Evolutionary conservation across 2,797 vertebrate genomes (phyloP).

Genomic region (Pampus argenteus): DNA sequence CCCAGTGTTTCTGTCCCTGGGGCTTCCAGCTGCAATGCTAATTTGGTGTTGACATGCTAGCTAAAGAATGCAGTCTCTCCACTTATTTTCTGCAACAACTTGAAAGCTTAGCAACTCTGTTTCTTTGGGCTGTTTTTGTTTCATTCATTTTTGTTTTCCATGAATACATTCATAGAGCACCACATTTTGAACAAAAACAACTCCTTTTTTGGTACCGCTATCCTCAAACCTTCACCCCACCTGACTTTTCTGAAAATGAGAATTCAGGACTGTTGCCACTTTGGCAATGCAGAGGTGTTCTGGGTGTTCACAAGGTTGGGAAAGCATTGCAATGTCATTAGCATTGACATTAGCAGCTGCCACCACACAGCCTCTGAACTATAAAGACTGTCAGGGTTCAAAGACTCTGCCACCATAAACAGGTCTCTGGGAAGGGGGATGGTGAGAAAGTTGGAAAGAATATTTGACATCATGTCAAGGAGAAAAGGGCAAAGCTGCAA

Average conservation of each 20-base stretch:
- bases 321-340: constrained; percentile 80
- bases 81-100: constrained; percentile 48
- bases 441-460: constrained; percentile 48
- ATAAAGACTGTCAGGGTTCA: constrained; percentile 81
- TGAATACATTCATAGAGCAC: constrained; percentile 69
- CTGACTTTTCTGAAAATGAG: constrained; percentile 36
- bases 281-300: constrained; percentile 61
- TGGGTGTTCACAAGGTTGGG: constrained; percentile 67
- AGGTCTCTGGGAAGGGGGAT: constrained; percentile 61
- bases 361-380: constrained; percentile 80
- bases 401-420: constrained; percentile 81
- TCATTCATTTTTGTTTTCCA: constrained; percentile 65
- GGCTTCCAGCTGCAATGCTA: constrained; percentile 56
- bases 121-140: constrained; percentile 51
- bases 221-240: constrained; percentile 39
- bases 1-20: constrained; percentile 57
- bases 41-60: constrained; percentile 56
- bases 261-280: constrained; percentile 41
- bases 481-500: constrained; percentile 55
- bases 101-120: constrained; percentile 46
- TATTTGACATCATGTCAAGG: constrained; percentile 59
- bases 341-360: constrained; percentile 84
- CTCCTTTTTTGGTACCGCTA: neutral
- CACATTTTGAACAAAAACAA: constrained; percentile 4
- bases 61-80: constrained; percentile 39